Percentiles rank a stretch among this genome's conserved stretches.
These are phyloP conservation scores for Anodontia alba DNA, from an alignment of 2,888 invertebrate species.

Conservation along the genomic window DNA sequence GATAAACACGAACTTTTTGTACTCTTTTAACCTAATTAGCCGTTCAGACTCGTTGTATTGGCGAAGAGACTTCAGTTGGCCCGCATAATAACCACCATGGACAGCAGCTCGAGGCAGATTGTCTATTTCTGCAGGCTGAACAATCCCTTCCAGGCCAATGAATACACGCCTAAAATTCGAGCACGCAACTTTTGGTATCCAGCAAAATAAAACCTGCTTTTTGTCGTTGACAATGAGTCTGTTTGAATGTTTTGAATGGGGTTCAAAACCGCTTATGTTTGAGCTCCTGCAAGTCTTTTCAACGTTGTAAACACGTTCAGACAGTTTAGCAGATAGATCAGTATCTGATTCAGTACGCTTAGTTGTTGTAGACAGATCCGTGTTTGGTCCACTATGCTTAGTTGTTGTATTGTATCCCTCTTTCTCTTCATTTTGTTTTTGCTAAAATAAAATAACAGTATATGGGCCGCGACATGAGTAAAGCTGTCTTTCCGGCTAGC, in stretches of 20 bases:
- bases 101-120: conserved; percentile 68
- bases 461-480: no score
- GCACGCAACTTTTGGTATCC: conserved; percentile 96
- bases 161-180: conserved; percentile 97
- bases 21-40: conserved; percentile 86
- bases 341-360: no score
- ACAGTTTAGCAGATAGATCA: no score
- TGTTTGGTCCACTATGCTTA: no score
- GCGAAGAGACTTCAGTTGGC: conserved; percentile 63
- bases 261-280: no score
- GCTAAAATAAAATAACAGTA: no score
- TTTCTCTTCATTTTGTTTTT: no score
- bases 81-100: conserved; percentile 64
- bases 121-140: conserved; percentile 59
- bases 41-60: conserved; percentile 85
- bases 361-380: no score
- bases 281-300: no score
- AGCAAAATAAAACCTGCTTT: conserved; percentile 94
- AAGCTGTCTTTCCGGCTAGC: no score
- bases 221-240: conserved; percentile 89
- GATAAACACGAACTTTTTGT: conserved; percentile 94
- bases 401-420: no score
- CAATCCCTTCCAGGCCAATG: conserved; percentile 90
- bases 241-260: conserved; percentile 26
- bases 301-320: no score